Base-by-base conservation (phyloP, 2,797 vertebrate species). In the Sebastes reedi region DNA sequence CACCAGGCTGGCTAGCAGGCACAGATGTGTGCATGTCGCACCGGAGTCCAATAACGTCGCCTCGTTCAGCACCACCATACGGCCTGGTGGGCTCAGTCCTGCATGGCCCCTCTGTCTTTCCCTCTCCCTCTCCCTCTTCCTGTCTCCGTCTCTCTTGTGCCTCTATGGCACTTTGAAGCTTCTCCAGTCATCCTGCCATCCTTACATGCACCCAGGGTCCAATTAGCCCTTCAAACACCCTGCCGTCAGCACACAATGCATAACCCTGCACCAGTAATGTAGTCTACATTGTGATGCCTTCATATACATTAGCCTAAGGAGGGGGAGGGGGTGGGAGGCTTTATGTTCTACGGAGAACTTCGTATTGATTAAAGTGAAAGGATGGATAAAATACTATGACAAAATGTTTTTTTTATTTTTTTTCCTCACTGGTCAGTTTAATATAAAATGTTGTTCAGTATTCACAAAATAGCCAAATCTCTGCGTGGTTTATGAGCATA, bases 201-300 rank as follows among this genome's bases (percentile, higher is more conserved):
- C 95, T 97, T 96, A 97, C 96, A 96, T 95, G 96, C 96, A 97
- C 96, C 97, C 94, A 94, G 97, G 97, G 97, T 96, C 97, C 97
- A 98, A 98, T 98, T 97, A 97, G 96, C 78, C 71, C 75, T 60
- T 67, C 72, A 75, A 86, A 88, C 95, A 96, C 96, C 75, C 84
- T 55, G 73, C 69, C 74, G 83, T 88, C 88, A 82, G 83, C 89
- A 88, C 95, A 97, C 96, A 96, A 97, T 97, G 96, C 96, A 97
- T 96, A 97, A 97, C 96, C 94, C 95, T 96, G 97, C 96, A 96
- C 95, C 97, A 96, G 96, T 97, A 96, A 97, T 95, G 94, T 95
- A 95, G 72, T 96, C 96, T 95, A 96, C 96, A 96, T 95, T 96
- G 83, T 96, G 95, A 97, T 96, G 95, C 97, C 97, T 91, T 97